Evolutionary conservation across 2,797 vertebrate genomes (phyloP).

Genomic region (Cossypha dichroa): DNA sequence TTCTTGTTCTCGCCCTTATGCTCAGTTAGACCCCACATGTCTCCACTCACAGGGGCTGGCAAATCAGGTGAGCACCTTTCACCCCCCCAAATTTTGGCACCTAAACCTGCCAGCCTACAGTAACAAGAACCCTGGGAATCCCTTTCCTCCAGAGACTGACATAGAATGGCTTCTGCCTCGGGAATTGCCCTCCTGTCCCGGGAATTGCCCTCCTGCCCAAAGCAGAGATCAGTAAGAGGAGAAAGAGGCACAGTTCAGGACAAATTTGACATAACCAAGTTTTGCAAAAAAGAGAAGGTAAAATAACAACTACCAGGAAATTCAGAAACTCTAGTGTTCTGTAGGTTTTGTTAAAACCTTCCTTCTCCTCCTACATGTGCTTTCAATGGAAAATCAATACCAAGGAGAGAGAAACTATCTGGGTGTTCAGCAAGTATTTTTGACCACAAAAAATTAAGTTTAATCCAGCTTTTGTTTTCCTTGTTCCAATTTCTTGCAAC

Average conservation of each 20-base stretch:
- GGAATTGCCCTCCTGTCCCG: not conserved
- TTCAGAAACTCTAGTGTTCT: not conserved
- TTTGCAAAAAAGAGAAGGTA: not conserved
- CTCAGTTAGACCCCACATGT: accelerated
- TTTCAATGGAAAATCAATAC: slow-evolving; percentile 5
- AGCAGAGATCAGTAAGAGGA: not conserved
- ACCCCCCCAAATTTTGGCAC: not conserved
- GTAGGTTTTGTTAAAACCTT: not conserved
- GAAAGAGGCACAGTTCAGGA: not conserved
- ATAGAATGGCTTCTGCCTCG: not conserved
- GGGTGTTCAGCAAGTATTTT: not conserved
- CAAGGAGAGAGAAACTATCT: not conserved
- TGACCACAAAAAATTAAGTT: not conserved
- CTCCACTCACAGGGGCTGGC: accelerated
- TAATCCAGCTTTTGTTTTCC: not conserved
- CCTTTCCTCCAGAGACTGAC: not conserved
- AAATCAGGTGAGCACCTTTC: not conserved
- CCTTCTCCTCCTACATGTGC: not conserved
- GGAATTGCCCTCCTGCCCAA: not conserved
- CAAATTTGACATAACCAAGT: not conserved
- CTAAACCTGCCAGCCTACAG: not conserved
- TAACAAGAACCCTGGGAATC: not conserved
- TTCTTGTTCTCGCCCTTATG: not conserved
- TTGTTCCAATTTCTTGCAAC: not conserved
- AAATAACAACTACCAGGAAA: not conserved